phyloP scores from a whole-genome alignment of 1,140 invertebrate genomes.

The Cylas formicarius region DNA sequence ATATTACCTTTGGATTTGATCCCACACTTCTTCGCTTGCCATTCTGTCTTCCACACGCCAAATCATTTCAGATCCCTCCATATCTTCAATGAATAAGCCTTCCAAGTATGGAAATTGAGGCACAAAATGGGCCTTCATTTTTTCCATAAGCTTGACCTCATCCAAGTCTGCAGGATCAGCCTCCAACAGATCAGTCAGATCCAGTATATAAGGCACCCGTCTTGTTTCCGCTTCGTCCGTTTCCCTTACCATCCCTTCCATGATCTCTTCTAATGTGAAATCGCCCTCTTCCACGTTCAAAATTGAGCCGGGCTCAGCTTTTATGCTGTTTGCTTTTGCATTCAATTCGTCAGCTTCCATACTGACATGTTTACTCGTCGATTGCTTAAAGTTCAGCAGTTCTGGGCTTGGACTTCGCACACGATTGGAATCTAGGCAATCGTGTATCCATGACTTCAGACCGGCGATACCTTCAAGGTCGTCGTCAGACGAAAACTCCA shows the following conservation, averaged over 20 bases:
- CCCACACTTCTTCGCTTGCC: constrained; percentile 13
- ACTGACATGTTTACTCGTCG: not conserved
- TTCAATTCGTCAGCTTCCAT: no score
- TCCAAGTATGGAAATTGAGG: constrained; percentile 25
- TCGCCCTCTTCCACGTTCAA: constrained; percentile 8
- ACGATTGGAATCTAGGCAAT: constrained; percentile 16
- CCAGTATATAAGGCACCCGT: constrained; percentile 25
- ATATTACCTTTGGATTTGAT: constrained; percentile 19
- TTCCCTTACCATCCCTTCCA: constrained; percentile 20
- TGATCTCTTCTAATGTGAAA: constrained; percentile 23
- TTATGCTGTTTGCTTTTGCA: no score
- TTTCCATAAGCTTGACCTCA: constrained; percentile 16
- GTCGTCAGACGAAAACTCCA: constrained; percentile 15
- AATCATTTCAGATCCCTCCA: constrained; percentile 11
- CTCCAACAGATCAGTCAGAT: constrained; percentile 27
- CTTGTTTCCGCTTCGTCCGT: constrained; percentile 15
- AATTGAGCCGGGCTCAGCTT: no score
- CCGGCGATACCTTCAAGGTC: constrained; percentile 15
- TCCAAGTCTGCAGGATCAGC: constrained; percentile 25
- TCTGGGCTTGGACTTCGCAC: constrained; percentile 27
- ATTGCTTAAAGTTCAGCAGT: constrained; percentile 12
- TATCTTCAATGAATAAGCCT: constrained; percentile 15
- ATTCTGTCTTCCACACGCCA: constrained; percentile 8
- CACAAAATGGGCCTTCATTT: constrained; percentile 32
- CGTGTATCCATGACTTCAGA: constrained; percentile 23